Conservation (phyloP, 2,797 vertebrate species). For the Onychomys torridus region DNA sequence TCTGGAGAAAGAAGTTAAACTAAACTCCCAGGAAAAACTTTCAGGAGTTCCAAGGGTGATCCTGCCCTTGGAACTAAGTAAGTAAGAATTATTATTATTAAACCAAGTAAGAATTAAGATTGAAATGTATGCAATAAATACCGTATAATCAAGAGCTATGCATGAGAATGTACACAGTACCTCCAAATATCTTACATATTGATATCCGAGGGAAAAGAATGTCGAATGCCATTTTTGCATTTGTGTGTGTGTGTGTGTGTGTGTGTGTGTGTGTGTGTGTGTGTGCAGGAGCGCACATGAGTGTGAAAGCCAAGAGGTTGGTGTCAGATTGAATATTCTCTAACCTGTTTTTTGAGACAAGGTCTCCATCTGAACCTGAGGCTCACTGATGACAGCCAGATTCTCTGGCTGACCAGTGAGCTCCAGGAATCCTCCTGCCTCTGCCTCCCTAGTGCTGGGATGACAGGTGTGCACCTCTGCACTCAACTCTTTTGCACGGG, state of each 20-base stretch:
- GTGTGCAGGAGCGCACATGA: neutral
- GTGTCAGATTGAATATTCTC: neutral
- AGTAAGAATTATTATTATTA: neutral
- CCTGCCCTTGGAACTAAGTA: no score
- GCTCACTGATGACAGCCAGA: neutral
- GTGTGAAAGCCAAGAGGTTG: neutral
- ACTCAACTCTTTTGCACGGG: neutral
- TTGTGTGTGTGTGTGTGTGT: neutral
- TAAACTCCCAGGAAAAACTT: neutral
- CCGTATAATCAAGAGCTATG: neutral
- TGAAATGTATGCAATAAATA: neutral
- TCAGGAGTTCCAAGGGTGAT: neutral
- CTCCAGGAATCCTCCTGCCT: neutral
- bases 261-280: neutral
- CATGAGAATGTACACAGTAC: neutral
- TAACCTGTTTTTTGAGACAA: neutral
- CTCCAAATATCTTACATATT: neutral
- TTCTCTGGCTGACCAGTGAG: neutral
- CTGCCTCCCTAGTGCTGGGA: neutral
- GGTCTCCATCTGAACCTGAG: neutral
- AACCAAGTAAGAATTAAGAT: conserved; percentile 12
- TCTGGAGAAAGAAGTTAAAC: conserved; percentile 4
- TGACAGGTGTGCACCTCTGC: rapidly evolving
- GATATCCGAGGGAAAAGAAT: neutral
- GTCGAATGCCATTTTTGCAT: neutral